phyloP scores from a whole-genome alignment of 2,797 vertebrate genomes.

The Ara ararauna region DNA sequence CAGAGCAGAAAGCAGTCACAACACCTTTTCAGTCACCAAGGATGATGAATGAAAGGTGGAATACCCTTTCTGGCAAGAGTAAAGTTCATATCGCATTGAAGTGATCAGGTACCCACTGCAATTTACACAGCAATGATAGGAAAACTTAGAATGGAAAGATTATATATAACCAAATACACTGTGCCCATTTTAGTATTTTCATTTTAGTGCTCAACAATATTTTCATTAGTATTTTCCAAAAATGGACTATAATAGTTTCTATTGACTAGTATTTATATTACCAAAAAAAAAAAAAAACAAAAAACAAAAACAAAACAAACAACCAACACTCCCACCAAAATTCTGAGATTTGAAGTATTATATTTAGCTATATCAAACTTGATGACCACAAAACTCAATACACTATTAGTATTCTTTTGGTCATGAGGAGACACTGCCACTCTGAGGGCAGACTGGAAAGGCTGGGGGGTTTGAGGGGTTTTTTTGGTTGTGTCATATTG shows the following conservation, averaged over 20 bases:
- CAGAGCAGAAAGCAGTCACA: background rate
- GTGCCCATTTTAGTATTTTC: background rate
- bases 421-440: background rate
- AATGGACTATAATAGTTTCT: background rate
- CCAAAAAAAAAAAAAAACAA: background rate
- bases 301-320: background rate
- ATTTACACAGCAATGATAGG: background rate
- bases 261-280: background rate
- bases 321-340: background rate
- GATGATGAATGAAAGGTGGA: background rate
- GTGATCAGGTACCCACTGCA: background rate
- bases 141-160: background rate
- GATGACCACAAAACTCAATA: background rate
- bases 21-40: background rate
- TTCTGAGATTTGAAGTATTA: background rate
- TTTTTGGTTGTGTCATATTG: background rate
- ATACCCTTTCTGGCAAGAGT: background rate
- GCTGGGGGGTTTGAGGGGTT: background rate
- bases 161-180: background rate
- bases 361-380: background rate
- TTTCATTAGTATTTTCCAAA: background rate
- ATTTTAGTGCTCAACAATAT: background rate
- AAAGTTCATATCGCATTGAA: background rate
- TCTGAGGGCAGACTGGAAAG: background rate
- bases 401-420: background rate